Evolutionary conservation across 1,140 invertebrate genomes (phyloP).

Genomic region (Bombus polaris): DNA sequence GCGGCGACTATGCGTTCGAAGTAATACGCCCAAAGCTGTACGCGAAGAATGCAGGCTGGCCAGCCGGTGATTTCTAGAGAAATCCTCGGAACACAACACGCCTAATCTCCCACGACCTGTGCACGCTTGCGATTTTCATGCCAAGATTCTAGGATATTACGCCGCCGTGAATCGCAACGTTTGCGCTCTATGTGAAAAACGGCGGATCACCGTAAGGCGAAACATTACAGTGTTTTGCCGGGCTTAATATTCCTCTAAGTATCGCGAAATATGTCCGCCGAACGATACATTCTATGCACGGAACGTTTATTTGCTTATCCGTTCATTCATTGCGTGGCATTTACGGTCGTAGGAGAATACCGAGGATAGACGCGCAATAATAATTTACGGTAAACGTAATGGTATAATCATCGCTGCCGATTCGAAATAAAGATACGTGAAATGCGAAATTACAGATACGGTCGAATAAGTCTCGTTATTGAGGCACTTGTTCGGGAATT

Average conservation of each 20-base stretch:
- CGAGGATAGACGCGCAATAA: not conserved
- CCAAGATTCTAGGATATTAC: not conserved
- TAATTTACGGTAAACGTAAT: slow-evolving; percentile 17
- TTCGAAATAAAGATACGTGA: slow-evolving; percentile 27
- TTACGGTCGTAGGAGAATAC: not conserved
- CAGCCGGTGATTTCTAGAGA: slow-evolving; percentile 43
- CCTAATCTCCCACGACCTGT: slow-evolving; percentile 32
- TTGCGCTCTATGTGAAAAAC: not conserved
- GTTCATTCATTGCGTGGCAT: not conserved
- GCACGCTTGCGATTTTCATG: not conserved
- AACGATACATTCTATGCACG: not conserved
- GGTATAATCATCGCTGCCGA: not conserved
- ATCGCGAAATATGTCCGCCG: too few relatives aligned
- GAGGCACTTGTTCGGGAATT: not conserved
- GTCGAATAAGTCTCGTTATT: not conserved
- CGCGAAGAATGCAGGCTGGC: slow-evolving; percentile 23
- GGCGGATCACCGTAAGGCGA: not conserved
- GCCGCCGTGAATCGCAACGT: not conserved
- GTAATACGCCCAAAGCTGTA: slow-evolving; percentile 30
- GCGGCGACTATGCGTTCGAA: not conserved
- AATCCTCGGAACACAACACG: slow-evolving; percentile 27
- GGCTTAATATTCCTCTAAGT: not conserved
- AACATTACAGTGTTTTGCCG: not conserved
- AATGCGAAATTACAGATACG: slow-evolving; percentile 13
- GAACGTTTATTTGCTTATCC: not conserved